phyloP scores from a whole-genome alignment of 2,113 vertebrate species.

The Girardinichthys multiradiatus region DNA sequence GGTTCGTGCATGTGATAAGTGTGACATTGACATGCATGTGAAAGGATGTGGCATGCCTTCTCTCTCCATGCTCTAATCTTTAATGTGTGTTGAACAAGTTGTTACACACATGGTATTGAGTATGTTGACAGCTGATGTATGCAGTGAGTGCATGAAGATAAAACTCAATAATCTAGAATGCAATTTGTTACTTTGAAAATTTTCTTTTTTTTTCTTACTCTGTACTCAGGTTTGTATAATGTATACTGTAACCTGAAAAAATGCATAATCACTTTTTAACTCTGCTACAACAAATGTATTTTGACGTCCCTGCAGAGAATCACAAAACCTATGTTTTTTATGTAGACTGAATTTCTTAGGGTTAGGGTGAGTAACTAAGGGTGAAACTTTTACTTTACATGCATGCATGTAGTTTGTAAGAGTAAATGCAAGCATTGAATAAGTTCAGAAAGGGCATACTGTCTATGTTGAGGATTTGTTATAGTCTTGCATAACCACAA shows the following conservation, averaged over 20 bases:
- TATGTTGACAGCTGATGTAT: constrained; percentile 34
- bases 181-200: constrained; percentile 17
- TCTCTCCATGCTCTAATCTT: constrained; percentile 35
- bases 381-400: constrained; percentile 4
- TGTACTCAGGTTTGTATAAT: constrained; percentile 68
- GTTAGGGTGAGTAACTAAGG: not conserved
- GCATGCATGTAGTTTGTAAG: constrained; percentile 23
- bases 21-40: constrained; percentile 31
- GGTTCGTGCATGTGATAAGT: constrained; percentile 43
- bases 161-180: constrained; percentile 42
- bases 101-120: not conserved
- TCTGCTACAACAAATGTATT: constrained; percentile 36
- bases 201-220: constrained; percentile 42
- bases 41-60: constrained; percentile 55
- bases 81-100: constrained; percentile 21
- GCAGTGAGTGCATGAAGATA: constrained; percentile 67
- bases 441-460: not conserved
- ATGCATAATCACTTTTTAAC: constrained; percentile 22
- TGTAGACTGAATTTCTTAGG: not conserved
- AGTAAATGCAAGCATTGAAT: constrained; percentile 23
- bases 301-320: constrained; percentile 12
- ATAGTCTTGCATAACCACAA: constrained; percentile 6
- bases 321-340: not conserved
- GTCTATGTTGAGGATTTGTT: constrained; percentile 19
- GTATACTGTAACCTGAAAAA: constrained; percentile 32